Percentiles rank a stretch among this genome's conserved stretches.
Evolutionary conservation across 2,113 vertebrate species (phyloP).

Genomic region (Scalopus aquaticus): DNA sequence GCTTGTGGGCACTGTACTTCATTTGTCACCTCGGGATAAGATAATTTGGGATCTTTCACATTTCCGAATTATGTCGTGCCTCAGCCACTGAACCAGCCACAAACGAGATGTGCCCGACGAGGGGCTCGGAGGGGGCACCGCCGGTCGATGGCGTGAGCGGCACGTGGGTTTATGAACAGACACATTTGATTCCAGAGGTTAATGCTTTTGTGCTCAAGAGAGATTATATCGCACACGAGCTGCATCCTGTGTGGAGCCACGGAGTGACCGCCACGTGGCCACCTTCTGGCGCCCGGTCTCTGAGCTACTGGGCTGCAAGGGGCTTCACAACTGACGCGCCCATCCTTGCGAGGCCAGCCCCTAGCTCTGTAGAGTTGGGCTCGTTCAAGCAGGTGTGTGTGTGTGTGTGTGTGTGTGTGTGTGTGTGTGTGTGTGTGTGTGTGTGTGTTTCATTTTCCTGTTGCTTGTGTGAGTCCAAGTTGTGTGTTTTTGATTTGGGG

Average conservation of each 20-base stretch:
- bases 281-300: neutral
- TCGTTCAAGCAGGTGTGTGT: too few species aligned
- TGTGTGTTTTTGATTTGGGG: neutral
- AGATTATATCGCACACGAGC: neutral
- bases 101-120: neutral
- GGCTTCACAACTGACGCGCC: neutral
- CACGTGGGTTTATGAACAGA: constrained; percentile 51
- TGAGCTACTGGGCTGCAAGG: neutral
- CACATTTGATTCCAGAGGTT: constrained; percentile 58
- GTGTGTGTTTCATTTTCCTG: neutral
- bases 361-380: neutral
- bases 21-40: constrained; percentile 65
- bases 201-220: constrained; percentile 45
- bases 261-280: fast-evolving
- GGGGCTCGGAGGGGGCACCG: neutral
- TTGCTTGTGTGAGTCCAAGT: neutral
- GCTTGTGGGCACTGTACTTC: constrained; percentile 54
- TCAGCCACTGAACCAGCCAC: constrained; percentile 69
- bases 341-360: neutral
- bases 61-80: constrained; percentile 63
- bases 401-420: too few species aligned
- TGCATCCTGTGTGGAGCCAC: neutral
- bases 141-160: neutral
- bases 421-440: too few species aligned
- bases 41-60: constrained; percentile 76